phyloP scores from a whole-genome alignment of 2,888 invertebrate genomes.

The Habroteleia sp. region DNA sequence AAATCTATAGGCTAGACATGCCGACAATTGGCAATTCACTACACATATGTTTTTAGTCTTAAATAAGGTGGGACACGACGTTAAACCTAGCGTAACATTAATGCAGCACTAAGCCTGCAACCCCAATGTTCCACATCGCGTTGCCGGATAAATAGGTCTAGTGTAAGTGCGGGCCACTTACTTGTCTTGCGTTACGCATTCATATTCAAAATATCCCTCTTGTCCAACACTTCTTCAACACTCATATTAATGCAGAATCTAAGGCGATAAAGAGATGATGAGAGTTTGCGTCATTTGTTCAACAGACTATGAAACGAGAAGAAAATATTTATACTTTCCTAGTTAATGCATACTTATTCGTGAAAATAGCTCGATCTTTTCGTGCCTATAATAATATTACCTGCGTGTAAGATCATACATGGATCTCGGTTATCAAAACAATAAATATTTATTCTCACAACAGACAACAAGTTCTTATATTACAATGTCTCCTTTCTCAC shows the following conservation, averaged over 20 bases:
- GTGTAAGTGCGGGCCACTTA: slow-evolving; percentile 42
- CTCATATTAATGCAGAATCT: not conserved
- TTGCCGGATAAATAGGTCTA: slow-evolving; percentile 39
- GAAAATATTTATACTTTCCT: slow-evolving; percentile 28
- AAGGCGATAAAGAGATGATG: slow-evolving; percentile 27
- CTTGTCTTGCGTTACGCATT: slow-evolving; percentile 49
- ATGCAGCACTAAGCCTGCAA: slow-evolving; percentile 47
- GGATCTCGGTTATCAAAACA: slow-evolving; percentile 67
- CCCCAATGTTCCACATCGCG: slow-evolving; percentile 60
- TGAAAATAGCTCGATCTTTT: too few relatives aligned
- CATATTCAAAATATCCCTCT: slow-evolving; percentile 36
- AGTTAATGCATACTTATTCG: slow-evolving; percentile 11
- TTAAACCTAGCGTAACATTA: slow-evolving; percentile 60
- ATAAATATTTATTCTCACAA: slow-evolving; percentile 79
- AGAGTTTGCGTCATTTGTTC: slow-evolving; percentile 16
- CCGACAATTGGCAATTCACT: slow-evolving; percentile 5
- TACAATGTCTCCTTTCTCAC: slow-evolving; percentile 64
- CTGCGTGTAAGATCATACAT: slow-evolving; percentile 1
- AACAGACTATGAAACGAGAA: slow-evolving; percentile 44
- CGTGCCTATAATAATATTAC: not conserved
- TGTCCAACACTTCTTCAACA: not conserved
- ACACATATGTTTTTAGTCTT: slow-evolving; percentile 55
- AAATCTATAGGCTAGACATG: too few relatives aligned
- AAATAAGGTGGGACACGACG: slow-evolving; percentile 53
- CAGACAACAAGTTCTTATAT: slow-evolving; percentile 66